Evolutionary conservation across 1,140 invertebrate species (phyloP), one percentile per base, ranked within the genome.

Genomic region (Globodera rostochiensis): DNA sequence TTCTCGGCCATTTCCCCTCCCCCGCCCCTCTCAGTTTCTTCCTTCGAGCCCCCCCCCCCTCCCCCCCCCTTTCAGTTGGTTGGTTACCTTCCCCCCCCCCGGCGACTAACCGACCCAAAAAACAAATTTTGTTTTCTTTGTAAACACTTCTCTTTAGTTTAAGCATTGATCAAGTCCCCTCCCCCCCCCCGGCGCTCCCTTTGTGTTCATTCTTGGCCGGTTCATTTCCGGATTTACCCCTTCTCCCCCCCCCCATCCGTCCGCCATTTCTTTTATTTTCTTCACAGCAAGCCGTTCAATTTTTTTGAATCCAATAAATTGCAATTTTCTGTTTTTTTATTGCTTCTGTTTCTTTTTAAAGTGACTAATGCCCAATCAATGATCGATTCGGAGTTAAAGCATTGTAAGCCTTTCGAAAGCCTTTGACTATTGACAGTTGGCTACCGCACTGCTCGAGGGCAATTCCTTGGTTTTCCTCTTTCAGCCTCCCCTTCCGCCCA

Each of bases 341-440:
- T 70, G 3, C 11, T 47, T 74, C 25, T 74, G 49, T 74, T 74
- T 5, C 4, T 25, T 74, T n/a, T 46, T 47, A 74, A 74, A 21
- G 25, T 74, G 73, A 74, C 73, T 57, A 21, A 45, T 74, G 73
- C 57, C 25, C 49, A 47, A 74, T 74, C 21, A 74, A 74, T 53
- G 73, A 60, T 60, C 57, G 57, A 60, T 60, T 15, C 1, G 57
- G 15, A 19, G 57, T 11, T 19, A 60, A 60, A 60, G 57, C 57
- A 60, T 60, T 60, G 57, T 60, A 60, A 60, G 57, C 57, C 57
- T 60, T 60, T 60, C 13, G 19, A 60, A 60, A 19, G 57, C 57
- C 57, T 60, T 19, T 15, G 57, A 13, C 57, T 60, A 60, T 60
- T 60, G 57, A 60, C 57, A 60, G 57, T 60, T 60, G 57, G 57